Base-by-base conservation (phyloP, 1,140 invertebrate genomes). In the Drosophila pallidifrons region DNA sequence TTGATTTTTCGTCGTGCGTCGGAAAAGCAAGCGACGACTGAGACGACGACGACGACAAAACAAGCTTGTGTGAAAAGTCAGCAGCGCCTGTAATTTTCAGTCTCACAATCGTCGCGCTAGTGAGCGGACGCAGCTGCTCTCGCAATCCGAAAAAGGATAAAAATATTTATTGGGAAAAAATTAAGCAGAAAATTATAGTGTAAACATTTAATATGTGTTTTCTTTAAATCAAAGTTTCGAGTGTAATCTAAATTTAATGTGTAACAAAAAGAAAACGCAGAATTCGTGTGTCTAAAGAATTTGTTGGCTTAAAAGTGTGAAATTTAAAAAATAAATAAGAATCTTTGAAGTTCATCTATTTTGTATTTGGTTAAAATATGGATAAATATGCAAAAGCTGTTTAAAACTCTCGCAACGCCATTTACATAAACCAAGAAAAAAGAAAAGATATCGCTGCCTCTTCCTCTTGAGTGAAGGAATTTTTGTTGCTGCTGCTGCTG, bases 1-100 rank as follows among this genome's bases (percentile, higher is more conserved):
- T 86, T 86, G 82, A 86, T 86, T 86, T 86, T 86, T 86, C 71
- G 73, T 82, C 81, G 77, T 82, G 75, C 63, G 54, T 79, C 79
- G 75, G 81, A 85, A 83, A 85, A 80, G 81, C 71, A 85, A 70
- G 77, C 82, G 74, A 77, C 59, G 79, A 66, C n/a, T 16, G 2
- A 35, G 11, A 16, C 59, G 65, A 47, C 63, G 52, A 57, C 79
- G 66, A 69, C 68, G 76, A 74, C 32, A 68, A 63, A 60, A 69
- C 65, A 75, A 76, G 55, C 64, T 66, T 69, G 57, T 71, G 57
- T 68, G 81, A 68, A 77, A 82, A 77, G 73, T 73, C 51, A 69
- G 55, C 46, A 52, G 66, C 51, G 65, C 32, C 13, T 70, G 78
- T 80, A 86, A 55, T 83, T 75, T 58, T 85, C 66, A 80, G 77